These are phyloP conservation scores for Petroica traversi DNA, from an alignment of 2,113 vertebrate species.

Conservation along the genomic window DNA sequence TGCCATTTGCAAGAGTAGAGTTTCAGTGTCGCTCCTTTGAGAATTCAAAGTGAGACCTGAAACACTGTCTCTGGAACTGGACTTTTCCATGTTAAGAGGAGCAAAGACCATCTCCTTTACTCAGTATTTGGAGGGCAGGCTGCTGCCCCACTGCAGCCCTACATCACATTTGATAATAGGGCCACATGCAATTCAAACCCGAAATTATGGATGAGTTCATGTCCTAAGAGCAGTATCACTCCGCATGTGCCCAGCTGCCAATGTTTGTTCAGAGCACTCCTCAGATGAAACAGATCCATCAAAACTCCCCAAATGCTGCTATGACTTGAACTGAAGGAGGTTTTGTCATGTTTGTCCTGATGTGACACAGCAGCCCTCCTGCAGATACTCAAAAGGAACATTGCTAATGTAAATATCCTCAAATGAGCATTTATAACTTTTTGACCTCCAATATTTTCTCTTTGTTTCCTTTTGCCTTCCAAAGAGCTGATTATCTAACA, in stretches of 20 bases:
- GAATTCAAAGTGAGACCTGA: not conserved
- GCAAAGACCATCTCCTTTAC: not conserved
- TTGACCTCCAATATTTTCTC: slow-evolving; percentile 21
- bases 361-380: not conserved
- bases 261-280: not conserved
- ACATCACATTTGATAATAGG: not conserved
- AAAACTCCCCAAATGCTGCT: not conserved
- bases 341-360: slow-evolving; percentile 1
- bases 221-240: not conserved
- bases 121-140: not conserved
- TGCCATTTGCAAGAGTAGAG: not conserved
- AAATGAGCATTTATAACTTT: slow-evolving; percentile 12
- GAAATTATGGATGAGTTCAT: not conserved
- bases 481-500: slow-evolving; percentile 37
- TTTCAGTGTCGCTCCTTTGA: not conserved
- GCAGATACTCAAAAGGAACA: not conserved
- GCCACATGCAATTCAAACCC: not conserved
- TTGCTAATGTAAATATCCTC: slow-evolving; percentile 17
- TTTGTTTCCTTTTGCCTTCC: slow-evolving; percentile 28
- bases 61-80: not conserved
- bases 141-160: not conserved
- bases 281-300: not conserved
- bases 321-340: not conserved
- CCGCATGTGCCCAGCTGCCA: not conserved
- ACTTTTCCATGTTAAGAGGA: not conserved